Evolutionary conservation across 2,888 invertebrate genomes (phyloP).

Genomic region (Phragmatobia fuliginosa): DNA sequence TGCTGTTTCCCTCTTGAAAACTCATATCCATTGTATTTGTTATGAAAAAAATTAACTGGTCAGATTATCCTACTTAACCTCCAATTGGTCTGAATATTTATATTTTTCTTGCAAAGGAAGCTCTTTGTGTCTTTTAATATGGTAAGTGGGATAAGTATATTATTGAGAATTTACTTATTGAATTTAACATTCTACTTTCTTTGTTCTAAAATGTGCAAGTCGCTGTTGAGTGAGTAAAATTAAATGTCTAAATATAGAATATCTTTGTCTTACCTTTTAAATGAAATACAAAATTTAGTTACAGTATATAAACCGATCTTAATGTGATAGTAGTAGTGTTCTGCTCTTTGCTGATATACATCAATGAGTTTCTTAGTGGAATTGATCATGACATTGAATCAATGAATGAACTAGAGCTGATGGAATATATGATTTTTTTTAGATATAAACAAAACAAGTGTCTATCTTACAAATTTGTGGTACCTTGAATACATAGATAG

Average conservation of each 20-base stretch:
- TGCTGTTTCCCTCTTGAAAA: slow-evolving; percentile 18
- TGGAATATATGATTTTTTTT: slow-evolving; percentile 19
- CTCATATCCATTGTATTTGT: slow-evolving; percentile 40
- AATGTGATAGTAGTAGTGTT: slow-evolving; percentile 23
- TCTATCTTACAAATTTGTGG: slow-evolving; percentile 14
- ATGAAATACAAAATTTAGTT: slow-evolving; percentile 14
- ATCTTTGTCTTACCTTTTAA: slow-evolving; percentile 63
- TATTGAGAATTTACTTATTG: slow-evolving; percentile 23
- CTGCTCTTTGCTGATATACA: slow-evolving; percentile 25
- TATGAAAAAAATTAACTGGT: slow-evolving; percentile 52
- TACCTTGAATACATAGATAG: slow-evolving; percentile 22
- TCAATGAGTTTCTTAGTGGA: slow-evolving; percentile 24
- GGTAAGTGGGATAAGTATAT: slow-evolving; percentile 22
- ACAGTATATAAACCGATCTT: slow-evolving; percentile 27
- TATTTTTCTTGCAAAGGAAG: slow-evolving; percentile 32
- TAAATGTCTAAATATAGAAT: slow-evolving; percentile 74
- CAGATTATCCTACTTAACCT: slow-evolving; percentile 64
- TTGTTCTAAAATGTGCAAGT: slow-evolving; percentile 82
- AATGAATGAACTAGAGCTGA: slow-evolving; percentile 25
- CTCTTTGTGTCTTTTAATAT: slow-evolving; percentile 14
- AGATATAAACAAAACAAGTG: slow-evolving; percentile 37
- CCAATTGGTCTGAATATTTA: slow-evolving; percentile 55
- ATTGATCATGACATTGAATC: slow-evolving; percentile 36
- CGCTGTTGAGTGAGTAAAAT: slow-evolving; percentile 61
- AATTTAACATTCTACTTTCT: slow-evolving; percentile 54